Percentiles rank a stretch among this genome's conserved stretches.
phyloP scores from a whole-genome alignment of 1,140 invertebrate species.

The Zaprionus camerounensis region DNA sequence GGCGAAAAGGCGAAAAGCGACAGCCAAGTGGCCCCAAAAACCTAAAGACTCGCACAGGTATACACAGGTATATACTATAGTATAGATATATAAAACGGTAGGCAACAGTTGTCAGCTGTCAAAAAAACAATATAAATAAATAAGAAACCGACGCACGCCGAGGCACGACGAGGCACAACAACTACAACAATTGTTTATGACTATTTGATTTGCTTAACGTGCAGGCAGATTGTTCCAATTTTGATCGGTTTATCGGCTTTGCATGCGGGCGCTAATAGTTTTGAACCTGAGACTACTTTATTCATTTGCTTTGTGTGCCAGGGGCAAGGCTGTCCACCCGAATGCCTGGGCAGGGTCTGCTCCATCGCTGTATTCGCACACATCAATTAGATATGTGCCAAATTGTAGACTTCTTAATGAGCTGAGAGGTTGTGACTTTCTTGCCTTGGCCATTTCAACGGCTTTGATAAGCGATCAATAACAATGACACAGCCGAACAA shows the following conservation, averaged over 20 bases:
- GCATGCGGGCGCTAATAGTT: constrained; percentile 57
- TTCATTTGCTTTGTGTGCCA: constrained; percentile 45
- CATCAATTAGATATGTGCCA: constrained; percentile 34
- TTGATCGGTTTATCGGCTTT: constrained; percentile 56
- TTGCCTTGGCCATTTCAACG: constrained; percentile 48
- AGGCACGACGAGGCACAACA: constrained; percentile 13
- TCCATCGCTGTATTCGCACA: constrained; percentile 25
- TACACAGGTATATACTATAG: background rate
- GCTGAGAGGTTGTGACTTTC: constrained; percentile 32
- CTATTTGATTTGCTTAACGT: constrained; percentile 48
- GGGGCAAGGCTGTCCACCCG: constrained; percentile 36
- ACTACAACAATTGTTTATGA: constrained; percentile 42
- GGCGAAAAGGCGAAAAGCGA: constrained; percentile 29
- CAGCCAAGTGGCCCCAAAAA: constrained; percentile 49
- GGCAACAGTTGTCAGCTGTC: constrained; percentile 57
- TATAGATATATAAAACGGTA: constrained; percentile 38
- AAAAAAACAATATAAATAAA: constrained; percentile 29
- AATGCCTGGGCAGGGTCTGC: constrained; percentile 29
- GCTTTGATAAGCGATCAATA: constrained; percentile 41
- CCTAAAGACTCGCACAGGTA: constrained; percentile 11
- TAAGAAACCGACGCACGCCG: constrained; percentile 13
- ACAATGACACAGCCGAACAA: background rate
- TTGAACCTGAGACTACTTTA: constrained; percentile 46
- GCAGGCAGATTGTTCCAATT: constrained; percentile 56
- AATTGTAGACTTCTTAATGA: constrained; percentile 34